Conservation (phyloP, 1,140 invertebrate species). For the Orius insidiosus region DNA sequence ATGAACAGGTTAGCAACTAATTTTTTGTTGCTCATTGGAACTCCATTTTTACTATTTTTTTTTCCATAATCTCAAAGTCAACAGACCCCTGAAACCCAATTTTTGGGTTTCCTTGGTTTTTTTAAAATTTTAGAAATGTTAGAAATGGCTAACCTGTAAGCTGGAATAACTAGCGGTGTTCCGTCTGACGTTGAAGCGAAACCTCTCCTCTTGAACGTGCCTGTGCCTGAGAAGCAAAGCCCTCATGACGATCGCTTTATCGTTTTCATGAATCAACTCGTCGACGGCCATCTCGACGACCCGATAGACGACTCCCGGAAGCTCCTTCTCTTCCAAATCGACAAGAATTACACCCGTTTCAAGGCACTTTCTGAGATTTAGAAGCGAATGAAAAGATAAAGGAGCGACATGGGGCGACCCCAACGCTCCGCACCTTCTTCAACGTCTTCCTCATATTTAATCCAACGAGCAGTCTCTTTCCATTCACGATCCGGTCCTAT, state of each 20-base stretch:
- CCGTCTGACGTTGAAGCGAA: conserved; percentile 51
- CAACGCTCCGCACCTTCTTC: conserved; percentile 74
- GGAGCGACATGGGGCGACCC: conserved; percentile 83
- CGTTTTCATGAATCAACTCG: conserved; percentile 65
- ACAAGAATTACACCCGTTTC: conserved; percentile 72
- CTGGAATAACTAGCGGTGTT: conserved; percentile 65
- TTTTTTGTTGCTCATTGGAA: no score
- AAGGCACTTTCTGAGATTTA: conserved; percentile 71
- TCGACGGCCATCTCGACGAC: conserved; percentile 76
- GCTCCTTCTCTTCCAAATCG: conserved; percentile 76
- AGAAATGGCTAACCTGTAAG: conserved; percentile 45
- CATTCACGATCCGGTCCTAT: conserved; percentile 65
- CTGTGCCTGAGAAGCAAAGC: conserved; percentile 66
- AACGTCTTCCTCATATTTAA: conserved; percentile 89
- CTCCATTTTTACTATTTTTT: no score
- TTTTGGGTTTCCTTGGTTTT: no score
- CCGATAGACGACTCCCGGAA: conserved; percentile 67
- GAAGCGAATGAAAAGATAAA: conserved; percentile 78
- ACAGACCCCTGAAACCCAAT: no score
- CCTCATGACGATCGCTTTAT: conserved; percentile 66
- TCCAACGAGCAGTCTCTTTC: conserved; percentile 91
- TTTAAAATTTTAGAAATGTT: no score
- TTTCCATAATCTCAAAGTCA: no score
- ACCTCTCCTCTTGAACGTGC: conserved; percentile 60
- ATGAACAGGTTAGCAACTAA: no score